Base-by-base conservation (phyloP, 2,888 invertebrate species). In the Arge pagana region DNA sequence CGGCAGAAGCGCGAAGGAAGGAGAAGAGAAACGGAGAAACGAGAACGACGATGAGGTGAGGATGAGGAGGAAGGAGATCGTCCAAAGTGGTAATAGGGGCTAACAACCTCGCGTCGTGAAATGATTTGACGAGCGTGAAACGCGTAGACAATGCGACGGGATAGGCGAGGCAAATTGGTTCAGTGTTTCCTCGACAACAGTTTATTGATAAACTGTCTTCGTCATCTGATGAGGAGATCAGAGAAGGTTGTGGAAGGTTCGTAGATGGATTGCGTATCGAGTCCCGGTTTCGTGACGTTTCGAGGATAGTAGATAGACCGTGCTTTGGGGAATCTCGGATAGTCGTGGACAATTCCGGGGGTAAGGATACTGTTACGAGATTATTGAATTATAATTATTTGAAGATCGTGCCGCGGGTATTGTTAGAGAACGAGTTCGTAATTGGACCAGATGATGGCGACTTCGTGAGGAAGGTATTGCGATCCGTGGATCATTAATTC, bases 81-180 rank as follows among this genome's bases (percentile, higher is more conserved):
- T 15, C 11, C 11, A 13, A 13, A 33, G 33, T 4, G n/a, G 15
- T 15, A 33, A 33, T 23, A 33, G 33, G 33, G 33, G 33, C 33
- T 45, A 45, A 45, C 43, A 45, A 45, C 43, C 43, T 45, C 31
- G 23, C 15, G 11, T 45, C 33, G 19, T 45, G 33, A 33, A 45
- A 45, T 45, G 33, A 33, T 45, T 33, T 48, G 37, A 52, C 45
- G 36, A 30, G 33, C 52, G 52, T 52, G 48, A 52, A 52, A 52
- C 26, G 7, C 48, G 23, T 23, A 21, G 28, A 52, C 48, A 52
- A 52, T 35, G 37, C 33, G 15, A 26, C n/a, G 13, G 11, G 52
- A 48, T 52, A 36, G 26, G 26, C 48, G 52, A 36, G 28, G 36
- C 48, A 28, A 48, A 52, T 52, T 37, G 33, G 8, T 3, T 33